Evolutionary conservation across 2,888 invertebrate species (phyloP), one percentile per base, ranked within the genome.

Genomic region (Netelia virgata): DNA sequence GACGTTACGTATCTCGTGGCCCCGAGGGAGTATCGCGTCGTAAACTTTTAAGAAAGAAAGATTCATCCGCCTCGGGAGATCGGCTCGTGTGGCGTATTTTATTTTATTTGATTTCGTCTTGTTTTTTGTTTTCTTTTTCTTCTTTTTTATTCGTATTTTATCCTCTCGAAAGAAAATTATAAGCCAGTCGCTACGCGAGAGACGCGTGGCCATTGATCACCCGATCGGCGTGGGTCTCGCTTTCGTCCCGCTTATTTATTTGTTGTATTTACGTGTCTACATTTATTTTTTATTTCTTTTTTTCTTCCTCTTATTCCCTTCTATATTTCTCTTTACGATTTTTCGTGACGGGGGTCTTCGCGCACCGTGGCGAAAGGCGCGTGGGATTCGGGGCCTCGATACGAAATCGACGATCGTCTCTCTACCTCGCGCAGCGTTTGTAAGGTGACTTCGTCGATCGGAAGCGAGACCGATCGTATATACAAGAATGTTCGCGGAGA

Each of bases 11-110:
- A 47, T 47, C 47, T 47, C 14, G 10, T 47, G 47, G n/a, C 53
- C 3, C 3, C 11, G 50, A 23, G 36, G 36, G 6, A 57, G 53
- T 70, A 72, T 72, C 82, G 75, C 64, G 63, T 77, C 41, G 74
- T 64, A 66, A 36, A 70, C 20, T 78, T 78, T 84, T 70, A 55
- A 64, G 64, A 74, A 84, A 77, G 28, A 16, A 20, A 28, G 43
- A 61, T 68, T 41, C 55, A 23, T 59, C 47, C 18, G 70, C 28
- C 28, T 64, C 53, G 69, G 16, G 61, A n/a, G 41, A 63, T 63
- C 53, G 43, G 23, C 3, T 53, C 14, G 14, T 36, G 23, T 36
- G 23, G 36, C 36, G 36, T 36, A 36, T 36, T 36, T 36, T 36
- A 36, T 36, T 36, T 36, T 36, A 36, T 36, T 36, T 36, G 6